Evolutionary conservation across 2,797 vertebrate genomes (phyloP).

Genomic region (Brotula barbata): DNA sequence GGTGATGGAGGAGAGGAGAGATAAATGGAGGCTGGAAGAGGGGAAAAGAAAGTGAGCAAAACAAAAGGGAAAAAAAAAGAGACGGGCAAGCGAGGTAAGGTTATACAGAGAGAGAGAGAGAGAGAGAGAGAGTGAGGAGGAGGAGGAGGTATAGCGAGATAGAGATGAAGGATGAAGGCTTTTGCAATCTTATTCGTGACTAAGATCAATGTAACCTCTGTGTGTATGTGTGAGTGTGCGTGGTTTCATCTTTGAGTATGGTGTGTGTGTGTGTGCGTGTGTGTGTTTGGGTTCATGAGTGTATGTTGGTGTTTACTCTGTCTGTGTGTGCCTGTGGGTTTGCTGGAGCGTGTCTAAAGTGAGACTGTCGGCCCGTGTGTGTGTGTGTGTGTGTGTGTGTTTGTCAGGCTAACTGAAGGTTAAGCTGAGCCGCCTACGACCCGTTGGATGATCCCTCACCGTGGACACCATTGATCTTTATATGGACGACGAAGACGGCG

Average conservation of each 20-base stretch:
- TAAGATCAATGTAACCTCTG: conserved; percentile 68
- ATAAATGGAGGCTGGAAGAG: neutral
- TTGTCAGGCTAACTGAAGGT: conserved; percentile 39
- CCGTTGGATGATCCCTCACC: conserved; percentile 30
- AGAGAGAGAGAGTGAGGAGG: conserved; percentile 1
- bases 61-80: conserved; percentile 8
- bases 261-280: conserved; percentile 6
- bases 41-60: neutral
- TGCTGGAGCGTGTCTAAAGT: conserved; percentile 6
- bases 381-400: conserved; percentile 12
- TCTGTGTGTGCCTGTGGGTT: conserved; percentile 6
- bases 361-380: neutral
- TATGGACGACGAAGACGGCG: conserved; percentile 14
- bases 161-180: conserved; percentile 62
- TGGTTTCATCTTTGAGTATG: conserved; percentile 40
- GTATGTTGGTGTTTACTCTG: neutral
- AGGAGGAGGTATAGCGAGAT: conserved; percentile 19
- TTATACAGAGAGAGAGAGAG: conserved; percentile 31
- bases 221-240: neutral
- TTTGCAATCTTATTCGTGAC: conserved; percentile 66
- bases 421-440: conserved; percentile 33
- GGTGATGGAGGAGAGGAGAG: conserved; percentile 22
- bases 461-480: conserved; percentile 61
- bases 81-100: neutral
- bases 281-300: no score